These are phyloP conservation scores for Periophthalmus magnuspinnatus DNA, from an alignment of 2,797 vertebrate genomes.

Conservation along the genomic window DNA sequence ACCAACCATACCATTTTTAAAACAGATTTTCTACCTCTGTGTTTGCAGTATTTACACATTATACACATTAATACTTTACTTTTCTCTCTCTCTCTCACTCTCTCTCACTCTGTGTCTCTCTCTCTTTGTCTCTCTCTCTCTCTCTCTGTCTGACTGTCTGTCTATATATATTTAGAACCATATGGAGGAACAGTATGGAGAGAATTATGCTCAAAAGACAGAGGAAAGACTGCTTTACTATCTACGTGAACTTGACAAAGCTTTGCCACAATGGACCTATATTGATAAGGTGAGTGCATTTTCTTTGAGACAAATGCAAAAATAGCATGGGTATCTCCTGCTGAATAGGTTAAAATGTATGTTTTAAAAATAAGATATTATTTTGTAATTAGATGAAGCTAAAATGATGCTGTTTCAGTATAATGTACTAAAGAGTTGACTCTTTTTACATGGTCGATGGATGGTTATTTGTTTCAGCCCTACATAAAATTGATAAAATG, in stretches of 20 bases:
- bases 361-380: not conserved
- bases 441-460: not conserved
- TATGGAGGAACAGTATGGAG: conserved; percentile 74
- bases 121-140: no score
- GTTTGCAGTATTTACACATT: not conserved
- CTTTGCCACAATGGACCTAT: conserved; percentile 57
- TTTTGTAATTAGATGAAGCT: not conserved
- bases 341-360: not conserved
- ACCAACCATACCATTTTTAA: no score
- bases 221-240: conserved; percentile 74
- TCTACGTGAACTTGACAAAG: conserved; percentile 56
- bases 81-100: no score
- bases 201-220: conserved; percentile 69
- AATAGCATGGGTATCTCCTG: not conserved
- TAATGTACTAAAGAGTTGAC: no score
- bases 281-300: conserved; percentile 66
- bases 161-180: no score
- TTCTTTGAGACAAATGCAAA: not conserved
- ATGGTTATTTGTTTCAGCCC: not conserved
- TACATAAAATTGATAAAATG: not conserved
- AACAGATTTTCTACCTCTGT: no score
- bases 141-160: no score
- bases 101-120: no score
- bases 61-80: no score
- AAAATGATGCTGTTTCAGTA: no score